phyloP scores from a whole-genome alignment of 2,113 vertebrate species.

The Montifringilla adamsi region DNA sequence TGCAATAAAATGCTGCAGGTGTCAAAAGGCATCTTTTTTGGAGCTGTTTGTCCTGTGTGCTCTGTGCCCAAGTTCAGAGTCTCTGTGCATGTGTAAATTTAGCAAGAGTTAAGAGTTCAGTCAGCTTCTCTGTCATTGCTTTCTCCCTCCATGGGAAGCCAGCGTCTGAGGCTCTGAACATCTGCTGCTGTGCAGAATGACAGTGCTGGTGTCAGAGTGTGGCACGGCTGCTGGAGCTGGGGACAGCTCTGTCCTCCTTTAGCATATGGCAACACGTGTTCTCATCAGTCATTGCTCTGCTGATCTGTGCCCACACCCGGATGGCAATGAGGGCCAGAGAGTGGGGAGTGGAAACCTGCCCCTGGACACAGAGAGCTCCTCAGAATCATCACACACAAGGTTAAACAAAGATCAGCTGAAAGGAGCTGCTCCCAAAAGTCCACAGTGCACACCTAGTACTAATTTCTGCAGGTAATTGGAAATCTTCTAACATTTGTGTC shows the following conservation, averaged over 20 bases:
- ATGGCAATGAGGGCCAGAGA: background rate
- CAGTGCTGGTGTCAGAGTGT: background rate
- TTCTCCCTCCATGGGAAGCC: slow-evolving; percentile 34
- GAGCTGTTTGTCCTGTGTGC: background rate
- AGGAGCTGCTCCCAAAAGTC: background rate
- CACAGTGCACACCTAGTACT: background rate
- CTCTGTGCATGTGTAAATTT: background rate
- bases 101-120: background rate
- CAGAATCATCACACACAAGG: background rate
- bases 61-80: background rate
- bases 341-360: background rate
- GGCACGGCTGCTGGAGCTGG: background rate
- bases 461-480: background rate
- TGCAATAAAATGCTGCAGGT: background rate
- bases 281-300: slow-evolving; percentile 12
- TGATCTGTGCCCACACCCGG: background rate
- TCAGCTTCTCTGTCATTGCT: background rate
- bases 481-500: background rate
- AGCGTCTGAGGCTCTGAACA: slow-evolving; percentile 14
- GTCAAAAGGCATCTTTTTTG: background rate
- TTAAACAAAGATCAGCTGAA: background rate
- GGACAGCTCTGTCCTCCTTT: background rate
- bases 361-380: background rate
- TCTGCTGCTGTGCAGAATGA: slow-evolving; percentile 1
- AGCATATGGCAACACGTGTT: slow-evolving; percentile 38